A percentile compares a stretch with the other conserved stretches of the same genome.
phyloP scores from a whole-genome alignment of 2,113 vertebrate genomes.

The Anhinga rufa region DNA sequence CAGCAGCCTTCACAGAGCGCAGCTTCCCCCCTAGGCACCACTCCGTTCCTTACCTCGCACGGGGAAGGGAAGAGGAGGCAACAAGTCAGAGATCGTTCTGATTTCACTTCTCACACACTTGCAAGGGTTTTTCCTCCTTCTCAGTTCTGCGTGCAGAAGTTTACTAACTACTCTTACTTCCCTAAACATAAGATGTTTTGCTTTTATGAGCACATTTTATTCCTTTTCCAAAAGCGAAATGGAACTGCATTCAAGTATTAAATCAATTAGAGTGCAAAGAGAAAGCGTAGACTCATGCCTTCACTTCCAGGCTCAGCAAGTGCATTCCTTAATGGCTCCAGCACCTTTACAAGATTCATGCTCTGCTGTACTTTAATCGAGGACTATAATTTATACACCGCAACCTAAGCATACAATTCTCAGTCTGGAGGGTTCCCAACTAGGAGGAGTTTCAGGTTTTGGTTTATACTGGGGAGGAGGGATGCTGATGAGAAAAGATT shows the following conservation, averaged over 20 bases:
- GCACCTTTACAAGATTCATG: neutral
- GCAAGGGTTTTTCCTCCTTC: neutral
- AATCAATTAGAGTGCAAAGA: neutral
- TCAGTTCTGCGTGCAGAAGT: neutral
- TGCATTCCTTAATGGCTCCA: neutral
- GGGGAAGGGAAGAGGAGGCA: neutral
- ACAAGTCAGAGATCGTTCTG: neutral
- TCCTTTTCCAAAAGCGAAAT: neutral
- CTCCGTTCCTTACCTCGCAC: accelerated
- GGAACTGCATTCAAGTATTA: neutral
- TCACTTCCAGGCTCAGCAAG: neutral
- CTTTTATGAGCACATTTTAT: neutral
- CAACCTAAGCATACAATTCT: neutral
- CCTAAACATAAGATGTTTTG: neutral
- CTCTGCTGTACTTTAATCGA: neutral
- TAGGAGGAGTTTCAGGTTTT: neutral
- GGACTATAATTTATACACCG: neutral
- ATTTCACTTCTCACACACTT: neutral
- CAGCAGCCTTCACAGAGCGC: neutral
- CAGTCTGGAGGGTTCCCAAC: neutral
- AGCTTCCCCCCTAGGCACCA: neutral
- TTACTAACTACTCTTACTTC: neutral
- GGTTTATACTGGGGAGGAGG: neutral
- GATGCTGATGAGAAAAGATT: neutral
- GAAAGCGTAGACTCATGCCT: neutral